A percentile compares a stretch with the other conserved stretches of the same genome.
Conservation (phyloP, 2,888 invertebrate species). For the Drosophila paramelanica region DNA sequence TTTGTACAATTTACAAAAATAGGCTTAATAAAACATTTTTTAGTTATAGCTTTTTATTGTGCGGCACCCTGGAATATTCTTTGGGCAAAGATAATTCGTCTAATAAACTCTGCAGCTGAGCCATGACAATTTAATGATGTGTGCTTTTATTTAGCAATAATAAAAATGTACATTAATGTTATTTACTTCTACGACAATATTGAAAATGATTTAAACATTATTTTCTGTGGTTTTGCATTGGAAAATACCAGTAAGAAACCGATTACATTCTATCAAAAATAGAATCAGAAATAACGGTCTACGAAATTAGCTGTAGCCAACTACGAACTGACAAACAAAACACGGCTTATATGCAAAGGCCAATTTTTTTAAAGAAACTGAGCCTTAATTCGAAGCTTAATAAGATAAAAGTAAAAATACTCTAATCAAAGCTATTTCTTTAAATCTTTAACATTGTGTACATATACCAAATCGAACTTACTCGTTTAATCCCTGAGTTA, state of each 20-base stretch:
- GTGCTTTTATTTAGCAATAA: constrained; percentile 14
- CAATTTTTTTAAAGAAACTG: not conserved
- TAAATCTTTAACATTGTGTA: too few species aligned
- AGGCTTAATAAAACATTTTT: not conserved
- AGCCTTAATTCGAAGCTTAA: not conserved
- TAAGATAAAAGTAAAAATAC: too few species aligned
- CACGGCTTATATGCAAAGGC: too few species aligned
- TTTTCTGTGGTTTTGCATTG: constrained; percentile 2
- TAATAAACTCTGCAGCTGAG: constrained; percentile 40
- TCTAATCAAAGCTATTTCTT: too few species aligned
- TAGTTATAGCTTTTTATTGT: not conserved
- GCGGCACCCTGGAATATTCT: constrained; percentile 5
- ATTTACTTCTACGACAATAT: not conserved
- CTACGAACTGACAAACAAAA: not conserved
- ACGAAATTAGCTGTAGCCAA: not conserved
- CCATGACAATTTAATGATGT: constrained; percentile 41
- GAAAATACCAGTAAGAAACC: not conserved
- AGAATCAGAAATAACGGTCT: not conserved
- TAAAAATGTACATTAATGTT: constrained; percentile 13
- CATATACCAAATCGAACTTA: too few species aligned
- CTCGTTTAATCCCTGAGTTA: too few species aligned
- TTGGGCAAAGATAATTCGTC: constrained; percentile 28
- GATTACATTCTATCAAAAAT: not conserved
- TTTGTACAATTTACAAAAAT: not conserved
- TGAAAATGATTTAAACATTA: constrained; percentile 5